phyloP scores from a whole-genome alignment of 2,888 invertebrate species.

The Apocheima hispidaria region DNA sequence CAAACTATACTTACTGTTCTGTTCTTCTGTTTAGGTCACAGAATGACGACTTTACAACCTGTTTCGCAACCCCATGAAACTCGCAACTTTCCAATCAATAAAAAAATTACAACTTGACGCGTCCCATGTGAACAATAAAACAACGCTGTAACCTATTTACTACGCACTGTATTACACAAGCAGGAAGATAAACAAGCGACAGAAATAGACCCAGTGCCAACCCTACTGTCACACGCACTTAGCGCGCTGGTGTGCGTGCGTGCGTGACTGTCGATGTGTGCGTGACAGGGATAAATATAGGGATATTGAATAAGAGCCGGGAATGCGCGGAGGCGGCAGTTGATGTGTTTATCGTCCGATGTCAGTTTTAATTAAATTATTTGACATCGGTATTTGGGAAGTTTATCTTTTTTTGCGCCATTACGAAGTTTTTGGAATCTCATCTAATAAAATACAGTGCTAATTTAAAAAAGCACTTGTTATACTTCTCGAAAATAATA shows the following conservation, averaged over 20 bases:
- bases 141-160: constrained; percentile 56
- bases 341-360: constrained; percentile 23
- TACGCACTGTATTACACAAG: constrained; percentile 61
- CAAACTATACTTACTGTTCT: no score
- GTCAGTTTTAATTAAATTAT: constrained; percentile 33
- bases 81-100: constrained; percentile 16
- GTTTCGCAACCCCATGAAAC: constrained; percentile 2
- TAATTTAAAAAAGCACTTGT: no score
- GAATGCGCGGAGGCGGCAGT: constrained; percentile 57
- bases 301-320: constrained; percentile 44
- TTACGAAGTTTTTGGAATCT: no score
- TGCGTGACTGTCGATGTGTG: constrained; percentile 39
- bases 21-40: not conserved
- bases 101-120: constrained; percentile 37
- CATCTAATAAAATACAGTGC: no score
- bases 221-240: constrained; percentile 57
- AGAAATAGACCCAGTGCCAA: constrained; percentile 61
- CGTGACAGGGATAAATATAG: constrained; percentile 57
- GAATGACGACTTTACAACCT: not conserved
- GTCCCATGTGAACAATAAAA: constrained; percentile 46
- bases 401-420: not conserved
- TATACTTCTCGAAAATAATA: no score
- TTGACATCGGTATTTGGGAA: constrained; percentile 14
- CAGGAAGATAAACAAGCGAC: constrained; percentile 70
- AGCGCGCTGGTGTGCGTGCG: constrained; percentile 13